Conservation (phyloP, 2,888 invertebrate species). For the Lasiommata megera region DNA sequence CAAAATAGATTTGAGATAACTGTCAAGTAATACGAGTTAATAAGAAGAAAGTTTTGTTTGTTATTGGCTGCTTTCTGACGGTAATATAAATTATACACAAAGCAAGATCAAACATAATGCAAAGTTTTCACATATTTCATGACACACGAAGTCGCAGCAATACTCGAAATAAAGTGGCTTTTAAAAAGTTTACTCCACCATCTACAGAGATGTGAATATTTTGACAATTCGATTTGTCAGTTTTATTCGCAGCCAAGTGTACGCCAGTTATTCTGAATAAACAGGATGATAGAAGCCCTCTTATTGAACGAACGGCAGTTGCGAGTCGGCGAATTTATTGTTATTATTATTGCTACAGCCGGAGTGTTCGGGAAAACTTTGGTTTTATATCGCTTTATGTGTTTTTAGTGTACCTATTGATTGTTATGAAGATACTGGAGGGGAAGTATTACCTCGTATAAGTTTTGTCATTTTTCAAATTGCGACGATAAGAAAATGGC, state of each 20-base stretch:
- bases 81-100: not conserved
- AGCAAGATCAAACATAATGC: not conserved
- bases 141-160: not conserved
- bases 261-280: slow-evolving; percentile 39
- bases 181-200: slow-evolving; percentile 7
- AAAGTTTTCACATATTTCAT: slow-evolving; percentile 6
- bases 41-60: too few relatives aligned
- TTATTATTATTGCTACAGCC: slow-evolving; percentile 68
- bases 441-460: slow-evolving; percentile 37
- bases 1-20: too few relatives aligned
- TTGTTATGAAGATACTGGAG: slow-evolving; percentile 67
- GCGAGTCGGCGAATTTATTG: slow-evolving; percentile 58
- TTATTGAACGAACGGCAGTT: slow-evolving; percentile 36
- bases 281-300: slow-evolving; percentile 37
- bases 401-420: slow-evolving; percentile 51
- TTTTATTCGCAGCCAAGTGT: slow-evolving; percentile 3
- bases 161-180: slow-evolving; percentile 7
- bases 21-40: too few relatives aligned
- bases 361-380: slow-evolving; percentile 58
- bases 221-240: slow-evolving; percentile 17
- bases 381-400: slow-evolving; percentile 58
- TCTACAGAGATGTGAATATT: slow-evolving; percentile 3
- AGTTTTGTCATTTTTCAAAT: slow-evolving; percentile 46
- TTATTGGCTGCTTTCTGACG: not conserved
- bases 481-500: slow-evolving; percentile 9